Evolutionary conservation across 2,888 invertebrate genomes (phyloP), one percentile per base, ranked within the genome.

Genomic region (Drosophila melanocephala): DNA sequence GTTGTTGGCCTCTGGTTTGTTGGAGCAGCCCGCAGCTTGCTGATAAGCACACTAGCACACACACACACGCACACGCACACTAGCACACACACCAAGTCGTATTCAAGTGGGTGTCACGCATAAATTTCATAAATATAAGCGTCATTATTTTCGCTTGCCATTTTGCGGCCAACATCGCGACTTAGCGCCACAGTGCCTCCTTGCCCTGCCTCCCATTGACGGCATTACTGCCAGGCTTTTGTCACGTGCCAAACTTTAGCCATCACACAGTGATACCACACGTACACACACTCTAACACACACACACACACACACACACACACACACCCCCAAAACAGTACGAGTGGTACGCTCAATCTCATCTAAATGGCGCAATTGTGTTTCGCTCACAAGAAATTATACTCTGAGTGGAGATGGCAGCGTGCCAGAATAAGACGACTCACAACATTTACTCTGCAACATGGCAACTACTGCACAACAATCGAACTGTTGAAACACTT

Each of bases 71-170:
- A 55, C 61, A 61, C 30, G 53, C 30, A 44, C 16, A 61, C 39
- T 44, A 12, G 28, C 53, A 47, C 51, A 47, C 28, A 44, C 37
- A 55, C 19, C 59, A 26, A 35, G 67, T 73, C 68, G 74, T 64
- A 82, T 67, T 75, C 78, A 88, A 91, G 91, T 90, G 90, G 78
- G 91, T 91, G 88, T 91, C 91, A 90, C 91, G 91, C 91, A 89
- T 89, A 91, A 89, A 91, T 89, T 91, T 91, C 90, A 91, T 90
- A 88, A 91, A 88, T 88, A 91, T 86, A 75, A 86, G 87, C 86
- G 79, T 91, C 91, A 91, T 91, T 91, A 88, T 91, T 85, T 81
- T 68, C 82, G 75, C 72, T 67, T 74, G 75, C 87, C 83, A 82
- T 80, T 87, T 85, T 89, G 84, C 65, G 84, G 89, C 84, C 77